Conservation (phyloP, 2,888 invertebrate genomes). For the Pelosia muscerda region DNA sequence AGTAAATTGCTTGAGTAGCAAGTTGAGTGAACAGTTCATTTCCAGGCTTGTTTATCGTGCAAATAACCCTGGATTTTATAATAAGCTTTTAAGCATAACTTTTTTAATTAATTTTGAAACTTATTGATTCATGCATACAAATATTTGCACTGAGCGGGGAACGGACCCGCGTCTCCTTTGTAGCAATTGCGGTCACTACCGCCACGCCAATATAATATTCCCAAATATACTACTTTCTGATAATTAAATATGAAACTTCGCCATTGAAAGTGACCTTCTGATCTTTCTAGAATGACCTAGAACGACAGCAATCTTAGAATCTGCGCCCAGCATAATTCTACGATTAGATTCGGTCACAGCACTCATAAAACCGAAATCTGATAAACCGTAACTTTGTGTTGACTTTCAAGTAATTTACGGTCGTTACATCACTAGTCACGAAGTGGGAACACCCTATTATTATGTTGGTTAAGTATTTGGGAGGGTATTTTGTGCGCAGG, state of each 20-base stretch:
- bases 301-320: slow-evolving; percentile 32
- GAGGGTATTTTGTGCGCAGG: not conserved
- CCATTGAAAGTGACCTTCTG: not conserved
- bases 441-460: slow-evolving; percentile 28
- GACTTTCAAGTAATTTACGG: slow-evolving; percentile 44
- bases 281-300: slow-evolving; percentile 13
- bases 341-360: slow-evolving; percentile 37
- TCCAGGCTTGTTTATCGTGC: no score
- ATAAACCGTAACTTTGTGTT: slow-evolving; percentile 45
- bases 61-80: no score
- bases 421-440: slow-evolving; percentile 16
- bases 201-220: no score
- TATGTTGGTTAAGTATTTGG: slow-evolving; percentile 18
- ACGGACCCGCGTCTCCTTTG: no score
- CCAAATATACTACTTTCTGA: no score
- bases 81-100: no score
- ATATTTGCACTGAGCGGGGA: no score
- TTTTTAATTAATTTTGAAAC: no score
- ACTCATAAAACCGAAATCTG: slow-evolving; percentile 47
- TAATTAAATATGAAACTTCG: not conserved
- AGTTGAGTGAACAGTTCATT: no score
- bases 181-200: no score
- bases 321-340: slow-evolving; percentile 18
- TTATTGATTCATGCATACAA: no score
- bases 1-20: no score